phyloP scores from a whole-genome alignment of 2,888 invertebrate species.

The Alviniconcha strummeri region DNA sequence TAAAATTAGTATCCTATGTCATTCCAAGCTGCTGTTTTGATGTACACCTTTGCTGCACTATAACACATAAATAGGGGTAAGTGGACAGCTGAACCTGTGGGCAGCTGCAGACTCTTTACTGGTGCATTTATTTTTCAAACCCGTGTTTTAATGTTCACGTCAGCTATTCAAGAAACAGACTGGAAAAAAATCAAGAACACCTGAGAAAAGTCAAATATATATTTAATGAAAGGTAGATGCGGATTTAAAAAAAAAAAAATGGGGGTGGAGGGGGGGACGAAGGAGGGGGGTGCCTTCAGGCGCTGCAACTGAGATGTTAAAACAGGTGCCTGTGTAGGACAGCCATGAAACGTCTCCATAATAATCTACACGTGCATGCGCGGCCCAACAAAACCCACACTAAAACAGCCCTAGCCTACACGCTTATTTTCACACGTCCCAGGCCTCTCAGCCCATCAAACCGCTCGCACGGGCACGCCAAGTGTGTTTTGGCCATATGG shows the following conservation, averaged over 20 bases:
- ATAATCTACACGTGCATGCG: background rate
- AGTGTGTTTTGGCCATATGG: slow-evolving; percentile 31
- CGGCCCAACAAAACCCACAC: background rate
- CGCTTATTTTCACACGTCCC: slow-evolving; percentile 16
- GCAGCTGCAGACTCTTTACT: too few relatives aligned
- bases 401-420: background rate
- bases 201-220: slow-evolving; percentile 2
- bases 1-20: too few relatives aligned
- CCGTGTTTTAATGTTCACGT: too few relatives aligned
- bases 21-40: background rate
- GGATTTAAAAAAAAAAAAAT: too few relatives aligned
- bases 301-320: background rate
- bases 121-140: too few relatives aligned
- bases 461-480: background rate
- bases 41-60: slow-evolving; percentile 14
- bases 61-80: background rate
- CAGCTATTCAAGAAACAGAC: too few relatives aligned
- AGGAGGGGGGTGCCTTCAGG: too few relatives aligned
- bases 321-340: slow-evolving; percentile 7
- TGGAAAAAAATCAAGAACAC: background rate
- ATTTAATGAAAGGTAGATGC: slow-evolving; percentile 17
- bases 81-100: background rate
- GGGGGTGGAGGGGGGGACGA: too few relatives aligned
- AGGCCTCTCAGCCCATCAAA: slow-evolving; percentile 23
- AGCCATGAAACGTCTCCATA: background rate